Percentiles rank a stretch among this genome's conserved stretches.
These are phyloP conservation scores for Styela clava DNA, from an alignment of 23 tunicate species.

Conservation along the genomic window DNA sequence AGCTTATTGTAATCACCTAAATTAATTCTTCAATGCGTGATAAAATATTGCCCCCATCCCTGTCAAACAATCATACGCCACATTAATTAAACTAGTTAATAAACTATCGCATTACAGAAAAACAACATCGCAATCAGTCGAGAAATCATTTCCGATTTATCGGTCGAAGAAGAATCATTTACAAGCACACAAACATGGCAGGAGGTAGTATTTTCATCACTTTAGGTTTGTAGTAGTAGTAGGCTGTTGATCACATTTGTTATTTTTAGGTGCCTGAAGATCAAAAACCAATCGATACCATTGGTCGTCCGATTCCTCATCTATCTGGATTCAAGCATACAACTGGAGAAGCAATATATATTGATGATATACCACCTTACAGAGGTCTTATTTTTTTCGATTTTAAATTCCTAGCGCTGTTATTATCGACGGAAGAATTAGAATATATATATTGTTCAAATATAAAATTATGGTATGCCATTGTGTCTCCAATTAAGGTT, in stretches of 20 bases:
- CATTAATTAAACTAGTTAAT: too few relatives aligned
- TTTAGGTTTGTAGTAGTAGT: too few relatives aligned
- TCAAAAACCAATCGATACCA: conserved; percentile 48
- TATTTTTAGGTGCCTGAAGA: conserved; percentile 32
- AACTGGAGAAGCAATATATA: conserved; percentile 86
- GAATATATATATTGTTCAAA: too few relatives aligned
- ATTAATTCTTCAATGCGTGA: too few relatives aligned
- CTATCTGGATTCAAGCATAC: conserved; percentile 58
- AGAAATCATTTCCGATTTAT: neutral
- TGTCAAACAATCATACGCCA: too few relatives aligned
- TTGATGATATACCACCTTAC: conserved; percentile 76
- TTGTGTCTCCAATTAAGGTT: too few relatives aligned
- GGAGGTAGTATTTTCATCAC: conserved; percentile 37
- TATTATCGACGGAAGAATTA: too few relatives aligned
- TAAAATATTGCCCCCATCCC: too few relatives aligned
- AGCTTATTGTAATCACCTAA: too few relatives aligned
- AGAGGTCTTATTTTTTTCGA: too few relatives aligned
- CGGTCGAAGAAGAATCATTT: conserved; percentile 12
- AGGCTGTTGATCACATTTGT: neutral
- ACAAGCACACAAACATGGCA: conserved; percentile 60
- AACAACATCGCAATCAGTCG: neutral
- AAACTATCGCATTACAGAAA: conserved; percentile 8
- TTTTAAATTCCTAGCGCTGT: too few relatives aligned
- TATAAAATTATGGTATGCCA: too few relatives aligned
- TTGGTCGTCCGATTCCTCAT: conserved; percentile 55